These are phyloP conservation scores for Rhadina sibilatrix DNA, from an alignment of 2,113 vertebrate species.

Conservation along the genomic window DNA sequence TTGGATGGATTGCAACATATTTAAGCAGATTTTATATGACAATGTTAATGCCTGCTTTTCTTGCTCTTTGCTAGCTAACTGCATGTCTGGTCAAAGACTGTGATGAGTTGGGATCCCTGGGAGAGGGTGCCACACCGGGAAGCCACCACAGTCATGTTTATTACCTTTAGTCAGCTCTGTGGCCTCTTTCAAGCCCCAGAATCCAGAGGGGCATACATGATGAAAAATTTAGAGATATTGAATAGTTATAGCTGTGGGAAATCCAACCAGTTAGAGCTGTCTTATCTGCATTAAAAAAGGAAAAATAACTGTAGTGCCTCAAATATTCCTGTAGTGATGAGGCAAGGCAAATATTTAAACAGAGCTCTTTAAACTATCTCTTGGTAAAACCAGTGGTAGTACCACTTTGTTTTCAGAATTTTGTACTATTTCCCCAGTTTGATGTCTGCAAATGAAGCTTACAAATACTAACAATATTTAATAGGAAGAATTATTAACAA, in stretches of 20 bases:
- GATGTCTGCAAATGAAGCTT: not conserved
- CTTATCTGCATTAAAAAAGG: not conserved
- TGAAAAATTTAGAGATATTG: not conserved
- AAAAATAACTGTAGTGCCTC: not conserved
- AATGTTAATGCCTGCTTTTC: not conserved
- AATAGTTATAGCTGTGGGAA: not conserved
- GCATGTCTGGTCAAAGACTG: fast-evolving
- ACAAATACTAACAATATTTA: not conserved
- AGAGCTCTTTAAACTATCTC: not conserved
- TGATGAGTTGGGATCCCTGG: fast-evolving
- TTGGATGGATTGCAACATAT: fast-evolving
- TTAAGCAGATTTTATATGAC: not conserved
- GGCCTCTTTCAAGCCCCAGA: not conserved
- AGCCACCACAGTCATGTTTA: not conserved
- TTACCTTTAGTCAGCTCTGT: not conserved
- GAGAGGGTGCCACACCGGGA: fast-evolving
- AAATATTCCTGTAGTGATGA: not conserved
- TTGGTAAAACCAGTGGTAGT: not conserved
- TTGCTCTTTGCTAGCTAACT: not conserved
- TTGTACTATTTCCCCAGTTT: not conserved
- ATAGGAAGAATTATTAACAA: too few relatives aligned
- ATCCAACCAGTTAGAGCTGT: not conserved
- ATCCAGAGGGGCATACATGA: not conserved
- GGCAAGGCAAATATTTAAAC: not conserved
- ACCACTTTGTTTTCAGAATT: not conserved